Evolutionary conservation across 2,113 vertebrate species (phyloP).

Genomic region (Ranitomeya variabilis): DNA sequence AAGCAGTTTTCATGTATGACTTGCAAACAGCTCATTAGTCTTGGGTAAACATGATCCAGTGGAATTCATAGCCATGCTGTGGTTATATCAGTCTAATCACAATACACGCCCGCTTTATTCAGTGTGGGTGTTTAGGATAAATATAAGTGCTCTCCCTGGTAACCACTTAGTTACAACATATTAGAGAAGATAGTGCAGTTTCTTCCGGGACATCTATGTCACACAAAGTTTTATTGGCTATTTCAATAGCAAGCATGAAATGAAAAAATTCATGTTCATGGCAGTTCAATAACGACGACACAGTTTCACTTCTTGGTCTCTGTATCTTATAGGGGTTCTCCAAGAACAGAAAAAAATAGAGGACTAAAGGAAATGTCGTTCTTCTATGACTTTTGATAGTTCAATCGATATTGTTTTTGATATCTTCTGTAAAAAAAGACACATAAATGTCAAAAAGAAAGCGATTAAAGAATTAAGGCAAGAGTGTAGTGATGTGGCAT

Average conservation of each 20-base stretch:
- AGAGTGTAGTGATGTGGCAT: too few relatives aligned
- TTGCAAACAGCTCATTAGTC: background rate
- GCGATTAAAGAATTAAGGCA: too few relatives aligned
- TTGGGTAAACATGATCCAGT: background rate
- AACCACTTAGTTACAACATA: constrained; percentile 42
- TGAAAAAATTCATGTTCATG: background rate
- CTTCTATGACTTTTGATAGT: too few relatives aligned
- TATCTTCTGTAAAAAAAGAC: too few relatives aligned
- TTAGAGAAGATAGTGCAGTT: constrained; percentile 20
- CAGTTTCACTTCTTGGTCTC: background rate
- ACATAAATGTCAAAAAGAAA: too few relatives aligned
- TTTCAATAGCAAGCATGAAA: background rate
- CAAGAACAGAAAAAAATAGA: too few relatives aligned
- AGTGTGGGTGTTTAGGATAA: constrained; percentile 37
- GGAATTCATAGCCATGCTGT: constrained; percentile 39
- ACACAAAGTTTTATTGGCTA: constrained; percentile 2
- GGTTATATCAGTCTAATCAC: constrained; percentile 31
- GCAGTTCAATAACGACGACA: background rate
- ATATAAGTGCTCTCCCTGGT: constrained; percentile 40
- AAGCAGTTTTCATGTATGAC: background rate
- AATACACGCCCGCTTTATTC: constrained; percentile 34
- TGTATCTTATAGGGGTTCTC: too few relatives aligned
- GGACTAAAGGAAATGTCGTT: too few relatives aligned
- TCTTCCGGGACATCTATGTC: constrained; percentile 10
- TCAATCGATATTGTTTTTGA: too few relatives aligned